phyloP scores from a whole-genome alignment of 2,888 invertebrate species.

The Oxystoma pomonae region DNA sequence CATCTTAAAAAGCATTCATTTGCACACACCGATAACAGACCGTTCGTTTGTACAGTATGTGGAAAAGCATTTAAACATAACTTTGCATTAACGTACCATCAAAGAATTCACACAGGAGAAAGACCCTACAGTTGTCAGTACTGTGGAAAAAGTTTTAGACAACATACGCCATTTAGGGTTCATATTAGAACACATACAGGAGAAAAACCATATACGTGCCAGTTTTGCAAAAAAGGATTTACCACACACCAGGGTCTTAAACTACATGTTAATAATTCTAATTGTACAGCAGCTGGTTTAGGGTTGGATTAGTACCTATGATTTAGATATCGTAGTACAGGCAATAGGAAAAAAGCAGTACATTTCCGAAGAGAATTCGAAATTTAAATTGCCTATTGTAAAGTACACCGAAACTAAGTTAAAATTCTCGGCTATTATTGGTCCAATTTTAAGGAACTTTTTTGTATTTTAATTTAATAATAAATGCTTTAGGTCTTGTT shows the following conservation, averaged over 20 bases:
- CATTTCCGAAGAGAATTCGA: no score
- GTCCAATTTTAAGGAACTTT: no score
- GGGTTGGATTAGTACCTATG: no score
- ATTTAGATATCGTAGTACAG: no score
- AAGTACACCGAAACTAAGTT: no score
- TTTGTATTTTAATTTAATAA: no score
- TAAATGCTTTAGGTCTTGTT: no score
- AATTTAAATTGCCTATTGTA: no score
- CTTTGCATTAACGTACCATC: constrained; percentile 39
- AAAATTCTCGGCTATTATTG: no score
- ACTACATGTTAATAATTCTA: constrained; percentile 16
- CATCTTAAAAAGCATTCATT: constrained; percentile 29
- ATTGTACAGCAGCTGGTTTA: background rate
- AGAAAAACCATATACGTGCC: constrained; percentile 33
- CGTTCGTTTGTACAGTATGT: constrained; percentile 50
- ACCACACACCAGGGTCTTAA: constrained; percentile 24
- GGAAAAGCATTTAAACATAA: constrained; percentile 22
- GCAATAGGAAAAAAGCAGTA: no score
- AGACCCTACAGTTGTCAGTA: constrained; percentile 51
- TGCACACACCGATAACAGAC: constrained; percentile 46
- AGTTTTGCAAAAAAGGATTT: constrained; percentile 24
- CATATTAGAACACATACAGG: constrained; percentile 35
- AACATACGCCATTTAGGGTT: constrained; percentile 32
- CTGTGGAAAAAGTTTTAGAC: constrained; percentile 45
- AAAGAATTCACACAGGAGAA: constrained; percentile 55